Percentiles rank a stretch among this genome's conserved stretches.
phyloP scores from a whole-genome alignment of 2,797 vertebrate genomes.

The Nothura maculosa region DNA sequence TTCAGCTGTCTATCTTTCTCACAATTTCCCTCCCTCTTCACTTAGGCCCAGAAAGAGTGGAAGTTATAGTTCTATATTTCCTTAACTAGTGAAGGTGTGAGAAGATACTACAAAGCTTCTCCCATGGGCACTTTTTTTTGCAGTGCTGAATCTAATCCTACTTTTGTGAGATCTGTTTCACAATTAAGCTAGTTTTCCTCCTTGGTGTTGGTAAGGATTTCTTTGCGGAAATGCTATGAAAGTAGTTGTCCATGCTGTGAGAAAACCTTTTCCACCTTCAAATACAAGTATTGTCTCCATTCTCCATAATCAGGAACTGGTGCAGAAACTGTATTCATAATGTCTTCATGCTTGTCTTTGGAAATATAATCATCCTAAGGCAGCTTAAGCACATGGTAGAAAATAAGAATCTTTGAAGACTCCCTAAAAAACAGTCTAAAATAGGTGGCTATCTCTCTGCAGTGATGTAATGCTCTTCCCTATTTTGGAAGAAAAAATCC shows the following conservation, averaged over 20 bases:
- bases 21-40: not conserved
- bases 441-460: not conserved
- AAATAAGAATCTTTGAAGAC: not conserved
- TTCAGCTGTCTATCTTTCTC: not conserved
- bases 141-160: not conserved
- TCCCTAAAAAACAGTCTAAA: not conserved
- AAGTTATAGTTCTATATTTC: not conserved
- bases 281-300: rapidly evolving
- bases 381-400: not conserved
- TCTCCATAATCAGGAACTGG: not conserved
- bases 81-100: not conserved
- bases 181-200: not conserved
- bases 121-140: not conserved
- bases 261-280: not conserved
- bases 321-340: not conserved
- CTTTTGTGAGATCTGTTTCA: not conserved
- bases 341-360: not conserved
- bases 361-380: not conserved
- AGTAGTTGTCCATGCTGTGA: not conserved
- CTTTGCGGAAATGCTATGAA: not conserved
- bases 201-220: rapidly evolving
- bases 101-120: not conserved
- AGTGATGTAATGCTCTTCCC: rapidly evolving
- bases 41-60: not conserved
- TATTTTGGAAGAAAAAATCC: not conserved